Evolutionary conservation across 2,888 invertebrate species (phyloP).

Genomic region (Tubulanus polymorphus): DNA sequence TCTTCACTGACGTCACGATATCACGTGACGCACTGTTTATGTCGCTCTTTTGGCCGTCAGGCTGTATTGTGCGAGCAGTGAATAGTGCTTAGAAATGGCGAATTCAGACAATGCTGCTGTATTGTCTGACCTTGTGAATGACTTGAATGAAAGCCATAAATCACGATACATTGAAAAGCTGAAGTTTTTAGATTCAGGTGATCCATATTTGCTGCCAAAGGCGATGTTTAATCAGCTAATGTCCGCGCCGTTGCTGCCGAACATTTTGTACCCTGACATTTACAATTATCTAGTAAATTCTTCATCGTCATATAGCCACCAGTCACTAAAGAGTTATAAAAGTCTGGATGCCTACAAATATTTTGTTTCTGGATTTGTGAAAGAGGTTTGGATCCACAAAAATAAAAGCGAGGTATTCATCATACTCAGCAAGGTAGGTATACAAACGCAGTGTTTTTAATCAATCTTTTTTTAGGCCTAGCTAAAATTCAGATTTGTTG

Average conservation of each 20-base stretch:
- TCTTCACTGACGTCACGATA: neutral
- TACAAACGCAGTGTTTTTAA: neutral
- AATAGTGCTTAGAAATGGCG: neutral
- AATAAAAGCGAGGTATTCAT: slow-evolving; percentile 2
- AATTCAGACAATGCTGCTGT: neutral
- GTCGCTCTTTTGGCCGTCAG: neutral
- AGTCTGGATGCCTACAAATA: slow-evolving; percentile 19
- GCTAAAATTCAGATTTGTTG: neutral
- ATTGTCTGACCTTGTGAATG: neutral
- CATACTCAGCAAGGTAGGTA: slow-evolving; percentile 15
- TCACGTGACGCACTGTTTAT: neutral
- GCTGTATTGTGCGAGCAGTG: neutral
- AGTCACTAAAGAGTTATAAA: slow-evolving; percentile 4
- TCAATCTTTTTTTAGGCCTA: neutral
- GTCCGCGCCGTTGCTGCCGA: neutral
- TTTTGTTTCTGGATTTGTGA: slow-evolving; percentile 20
- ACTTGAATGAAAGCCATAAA: neutral
- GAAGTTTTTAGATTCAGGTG: neutral
- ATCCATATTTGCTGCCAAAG: neutral
- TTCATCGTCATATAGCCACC: neutral
- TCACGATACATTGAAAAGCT: neutral
- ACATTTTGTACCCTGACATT: neutral
- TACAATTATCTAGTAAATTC: neutral
- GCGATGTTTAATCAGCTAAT: neutral
- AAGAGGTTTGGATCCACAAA: slow-evolving; percentile 7